Conservation (phyloP, 2,888 invertebrate genomes). For the Spodoptera littoralis region DNA sequence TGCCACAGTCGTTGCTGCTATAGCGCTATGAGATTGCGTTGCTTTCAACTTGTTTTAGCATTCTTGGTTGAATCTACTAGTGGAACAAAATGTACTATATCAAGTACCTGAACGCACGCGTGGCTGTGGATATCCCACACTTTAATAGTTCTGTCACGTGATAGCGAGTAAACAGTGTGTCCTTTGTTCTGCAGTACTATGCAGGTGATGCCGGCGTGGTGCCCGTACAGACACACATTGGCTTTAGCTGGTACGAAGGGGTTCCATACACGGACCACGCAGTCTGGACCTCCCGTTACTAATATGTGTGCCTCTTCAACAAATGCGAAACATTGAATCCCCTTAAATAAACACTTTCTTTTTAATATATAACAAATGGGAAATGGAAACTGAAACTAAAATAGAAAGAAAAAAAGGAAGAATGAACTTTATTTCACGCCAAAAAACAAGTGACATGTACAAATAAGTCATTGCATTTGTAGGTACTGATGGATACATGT, state of each 20-base stretch:
- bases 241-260: slow-evolving; percentile 92
- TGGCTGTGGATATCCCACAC: slow-evolving; percentile 93
- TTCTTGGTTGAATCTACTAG: no score
- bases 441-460: no score
- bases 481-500: no score
- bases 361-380: neutral
- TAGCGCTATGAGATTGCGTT: no score
- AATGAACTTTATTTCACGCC: no score
- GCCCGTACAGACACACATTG: slow-evolving; percentile 89
- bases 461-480: no score
- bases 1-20: no score
- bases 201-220: slow-evolving; percentile 91
- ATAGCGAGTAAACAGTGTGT: slow-evolving; percentile 91
- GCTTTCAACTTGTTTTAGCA: no score
- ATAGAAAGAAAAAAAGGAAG: no score
- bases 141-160: slow-evolving; percentile 92
- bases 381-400: neutral
- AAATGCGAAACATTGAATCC: slow-evolving; percentile 90
- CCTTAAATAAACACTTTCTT: slow-evolving; percentile 73
- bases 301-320: slow-evolving; percentile 89
- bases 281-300: slow-evolving; percentile 93
- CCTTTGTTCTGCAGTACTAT: slow-evolving; percentile 91
- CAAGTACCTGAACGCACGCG: slow-evolving; percentile 89
- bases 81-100: no score
- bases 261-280: slow-evolving; percentile 93